These are phyloP conservation scores for Phyllotreta striolata DNA, from an alignment of 2,888 invertebrate genomes.

Conservation along the genomic window DNA sequence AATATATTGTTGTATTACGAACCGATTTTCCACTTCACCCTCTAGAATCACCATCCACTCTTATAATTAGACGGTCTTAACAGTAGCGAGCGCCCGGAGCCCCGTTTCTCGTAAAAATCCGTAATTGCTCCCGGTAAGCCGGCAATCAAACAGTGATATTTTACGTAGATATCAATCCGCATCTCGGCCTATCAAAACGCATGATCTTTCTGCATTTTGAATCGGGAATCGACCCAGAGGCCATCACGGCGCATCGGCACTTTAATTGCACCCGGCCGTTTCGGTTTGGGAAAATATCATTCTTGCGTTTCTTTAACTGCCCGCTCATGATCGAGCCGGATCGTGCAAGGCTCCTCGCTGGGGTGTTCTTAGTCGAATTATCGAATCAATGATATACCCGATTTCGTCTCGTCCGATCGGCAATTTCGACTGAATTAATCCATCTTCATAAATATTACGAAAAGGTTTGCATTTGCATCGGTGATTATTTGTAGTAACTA, in stretches of 20 bases:
- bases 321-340: slow-evolving; percentile 31
- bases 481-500: too few species aligned
- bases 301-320: slow-evolving; percentile 30
- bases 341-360: slow-evolving; percentile 28
- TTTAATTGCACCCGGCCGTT: slow-evolving; percentile 37
- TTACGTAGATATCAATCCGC: slow-evolving; percentile 54
- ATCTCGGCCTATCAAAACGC: slow-evolving; percentile 51
- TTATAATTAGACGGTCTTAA: slow-evolving; percentile 51
- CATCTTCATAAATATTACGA: too few species aligned
- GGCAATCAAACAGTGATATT: slow-evolving; percentile 57
- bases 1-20: too few species aligned
- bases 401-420: too few species aligned
- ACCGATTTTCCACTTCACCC: too few species aligned
- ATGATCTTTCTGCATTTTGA: slow-evolving; percentile 49
- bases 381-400: background rate
- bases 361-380: slow-evolving; percentile 3
- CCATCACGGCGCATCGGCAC: slow-evolving; percentile 51
- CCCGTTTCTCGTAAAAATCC: slow-evolving; percentile 48
- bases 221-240: slow-evolving; percentile 50
- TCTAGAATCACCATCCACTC: too few species aligned
- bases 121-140: slow-evolving; percentile 54
- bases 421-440: too few species aligned
- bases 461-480: too few species aligned
- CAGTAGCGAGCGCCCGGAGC: slow-evolving; percentile 49
- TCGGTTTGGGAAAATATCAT: slow-evolving; percentile 41